A percentile compares a stretch with the other conserved stretches of the same genome.
These are phyloP conservation scores for Suncus etruscus DNA, from an alignment of 2,113 vertebrate species.

Conservation along the genomic window DNA sequence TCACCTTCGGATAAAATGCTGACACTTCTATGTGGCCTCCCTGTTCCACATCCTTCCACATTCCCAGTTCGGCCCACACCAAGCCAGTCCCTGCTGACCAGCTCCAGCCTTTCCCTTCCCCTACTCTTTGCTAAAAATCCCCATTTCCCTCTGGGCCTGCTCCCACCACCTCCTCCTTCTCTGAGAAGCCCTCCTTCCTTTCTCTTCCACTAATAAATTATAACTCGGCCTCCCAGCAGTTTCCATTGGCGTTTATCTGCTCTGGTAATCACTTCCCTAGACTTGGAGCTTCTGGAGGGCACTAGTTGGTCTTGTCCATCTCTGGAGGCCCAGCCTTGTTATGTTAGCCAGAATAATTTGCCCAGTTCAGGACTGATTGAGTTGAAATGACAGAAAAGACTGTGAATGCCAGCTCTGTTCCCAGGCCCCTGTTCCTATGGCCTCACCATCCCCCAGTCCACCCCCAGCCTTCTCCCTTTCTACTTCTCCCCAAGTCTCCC, in stretches of 20 bases:
- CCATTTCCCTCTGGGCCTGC: neutral
- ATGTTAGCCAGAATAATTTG: neutral
- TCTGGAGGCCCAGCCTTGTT: neutral
- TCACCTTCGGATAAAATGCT: constrained; percentile 1
- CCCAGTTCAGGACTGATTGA: neutral
- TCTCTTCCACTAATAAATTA: neutral
- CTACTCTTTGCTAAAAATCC: neutral
- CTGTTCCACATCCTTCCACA: neutral
- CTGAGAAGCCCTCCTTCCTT: constrained; percentile 64
- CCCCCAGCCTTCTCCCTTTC: constrained; percentile 3
- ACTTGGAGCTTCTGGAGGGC: constrained; percentile 64
- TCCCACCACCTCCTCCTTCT: neutral
- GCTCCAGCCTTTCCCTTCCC: neutral
- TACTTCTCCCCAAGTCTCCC: neutral
- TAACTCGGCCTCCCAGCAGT: constrained; percentile 50
- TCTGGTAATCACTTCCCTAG: constrained; percentile 57
- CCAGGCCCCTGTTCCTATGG: neutral
- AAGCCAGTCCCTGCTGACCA: neutral
- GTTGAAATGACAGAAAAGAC: constrained; percentile 11
- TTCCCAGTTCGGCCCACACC: neutral
- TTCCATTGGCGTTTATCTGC: constrained; percentile 70
- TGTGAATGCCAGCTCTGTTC: neutral
- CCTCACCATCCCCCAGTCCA: neutral
- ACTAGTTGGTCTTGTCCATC: neutral
- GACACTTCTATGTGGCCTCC: neutral